phyloP scores from a whole-genome alignment of 2,113 vertebrate species.

The Picathartes gymnocephalus region DNA sequence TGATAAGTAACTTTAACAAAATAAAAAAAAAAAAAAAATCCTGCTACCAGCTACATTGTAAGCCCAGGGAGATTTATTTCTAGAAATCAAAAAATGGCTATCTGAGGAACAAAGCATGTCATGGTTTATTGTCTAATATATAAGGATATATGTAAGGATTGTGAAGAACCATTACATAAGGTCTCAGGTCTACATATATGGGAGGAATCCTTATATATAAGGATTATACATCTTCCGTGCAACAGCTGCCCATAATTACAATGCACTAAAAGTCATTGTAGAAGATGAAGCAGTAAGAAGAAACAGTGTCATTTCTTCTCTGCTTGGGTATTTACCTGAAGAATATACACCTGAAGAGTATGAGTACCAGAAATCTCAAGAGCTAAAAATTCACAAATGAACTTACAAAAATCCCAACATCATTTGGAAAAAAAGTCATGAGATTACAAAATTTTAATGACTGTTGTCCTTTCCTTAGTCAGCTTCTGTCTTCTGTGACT shows the following conservation, averaged over 20 bases:
- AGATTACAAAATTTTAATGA: background rate
- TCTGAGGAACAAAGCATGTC: background rate
- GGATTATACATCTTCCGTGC: background rate
- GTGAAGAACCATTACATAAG: background rate
- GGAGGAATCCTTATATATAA: background rate
- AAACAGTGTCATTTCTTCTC: background rate
- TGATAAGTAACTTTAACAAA: background rate
- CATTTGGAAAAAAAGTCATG: background rate
- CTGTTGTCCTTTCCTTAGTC: background rate
- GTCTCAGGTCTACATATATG: background rate
- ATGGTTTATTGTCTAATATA: background rate
- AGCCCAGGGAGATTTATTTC: background rate
- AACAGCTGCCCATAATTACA: background rate
- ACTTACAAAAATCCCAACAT: background rate
- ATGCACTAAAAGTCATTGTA: background rate
- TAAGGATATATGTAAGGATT: background rate
- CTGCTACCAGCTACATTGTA: background rate
- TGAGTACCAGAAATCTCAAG: background rate
- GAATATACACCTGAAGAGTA: no score
- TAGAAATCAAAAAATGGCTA: background rate
- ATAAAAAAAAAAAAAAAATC: background rate
- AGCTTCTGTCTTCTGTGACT: background rate
- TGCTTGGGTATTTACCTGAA: background rate
- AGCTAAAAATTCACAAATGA: background rate
- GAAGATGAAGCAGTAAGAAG: background rate